Evolutionary conservation across 2,113 vertebrate species (phyloP).

Genomic region (Kryptolebias marmoratus): DNA sequence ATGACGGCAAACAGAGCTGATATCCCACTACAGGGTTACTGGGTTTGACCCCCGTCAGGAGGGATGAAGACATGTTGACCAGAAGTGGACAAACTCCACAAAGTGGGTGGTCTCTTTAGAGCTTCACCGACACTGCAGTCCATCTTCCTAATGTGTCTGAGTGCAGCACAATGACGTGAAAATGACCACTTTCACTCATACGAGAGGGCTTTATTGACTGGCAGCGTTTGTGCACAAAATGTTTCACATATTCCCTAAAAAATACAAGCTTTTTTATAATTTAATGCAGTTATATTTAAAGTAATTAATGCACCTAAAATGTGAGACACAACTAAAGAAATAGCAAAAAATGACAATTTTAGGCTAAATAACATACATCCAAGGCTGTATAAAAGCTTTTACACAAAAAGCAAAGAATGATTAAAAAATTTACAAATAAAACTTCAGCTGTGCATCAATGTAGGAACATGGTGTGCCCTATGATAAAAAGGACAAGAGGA

Average conservation of each 20-base stretch:
- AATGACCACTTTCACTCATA: slow-evolving; percentile 52
- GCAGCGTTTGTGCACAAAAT: slow-evolving; percentile 33
- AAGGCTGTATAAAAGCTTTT: too few relatives aligned
- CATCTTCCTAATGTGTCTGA: slow-evolving; percentile 64
- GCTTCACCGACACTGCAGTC: slow-evolving; percentile 40
- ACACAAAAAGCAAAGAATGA: too few relatives aligned
- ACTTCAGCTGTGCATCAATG: too few relatives aligned
- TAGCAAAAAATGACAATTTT: too few relatives aligned
- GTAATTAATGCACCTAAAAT: too few relatives aligned
- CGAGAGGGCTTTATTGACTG: slow-evolving; percentile 46
- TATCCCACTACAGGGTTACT: background rate
- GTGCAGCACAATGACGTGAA: slow-evolving; percentile 63
- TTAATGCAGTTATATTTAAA: background rate
- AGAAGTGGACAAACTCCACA: slow-evolving; percentile 54
- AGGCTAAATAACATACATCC: too few relatives aligned
- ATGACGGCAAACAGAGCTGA: background rate
- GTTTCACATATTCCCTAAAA: slow-evolving; percentile 1
- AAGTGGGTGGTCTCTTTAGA: slow-evolving; percentile 78
- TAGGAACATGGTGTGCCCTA: too few relatives aligned
- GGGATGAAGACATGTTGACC: slow-evolving; percentile 43
- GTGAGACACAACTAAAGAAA: too few relatives aligned
- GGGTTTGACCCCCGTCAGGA: background rate
- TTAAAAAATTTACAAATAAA: too few relatives aligned
- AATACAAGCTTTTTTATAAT: too few relatives aligned
- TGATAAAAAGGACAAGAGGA: slow-evolving; percentile 10